Percentiles rank a stretch among this genome's conserved stretches.
Evolutionary conservation across 2,113 vertebrate species (phyloP).

Genomic region (Boleophthalmus pectinirostris): DNA sequence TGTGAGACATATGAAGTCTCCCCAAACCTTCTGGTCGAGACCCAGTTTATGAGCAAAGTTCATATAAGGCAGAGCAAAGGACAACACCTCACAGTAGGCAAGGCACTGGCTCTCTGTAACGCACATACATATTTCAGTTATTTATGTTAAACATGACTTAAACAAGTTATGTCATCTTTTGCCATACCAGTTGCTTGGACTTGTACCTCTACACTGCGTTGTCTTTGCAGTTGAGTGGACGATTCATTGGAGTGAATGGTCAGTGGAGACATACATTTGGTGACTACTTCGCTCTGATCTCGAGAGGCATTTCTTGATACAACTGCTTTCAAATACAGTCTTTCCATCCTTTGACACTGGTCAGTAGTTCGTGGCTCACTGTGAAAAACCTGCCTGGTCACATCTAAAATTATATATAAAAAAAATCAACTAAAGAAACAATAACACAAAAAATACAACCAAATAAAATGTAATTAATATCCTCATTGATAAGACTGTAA

Average conservation of each 20-base stretch:
- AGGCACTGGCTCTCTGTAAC: constrained; percentile 64
- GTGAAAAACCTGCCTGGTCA: neutral
- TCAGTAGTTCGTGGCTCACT: constrained; percentile 18
- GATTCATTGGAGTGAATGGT: constrained; percentile 6
- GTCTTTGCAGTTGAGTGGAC: constrained; percentile 17
- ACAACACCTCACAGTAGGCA: constrained; percentile 66
- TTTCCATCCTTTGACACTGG: neutral
- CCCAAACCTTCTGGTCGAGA: constrained; percentile 29
- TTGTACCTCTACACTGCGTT: constrained; percentile 36
- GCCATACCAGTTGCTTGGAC: constrained; percentile 63
- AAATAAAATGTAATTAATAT: neutral
- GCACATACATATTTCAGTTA: neutral
- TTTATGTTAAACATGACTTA: neutral
- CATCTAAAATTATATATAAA: constrained; percentile 21
- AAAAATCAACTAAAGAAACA: neutral
- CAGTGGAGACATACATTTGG: constrained; percentile 1
- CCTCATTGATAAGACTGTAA: neutral
- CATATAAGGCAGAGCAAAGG: constrained; percentile 52
- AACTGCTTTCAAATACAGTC: neutral
- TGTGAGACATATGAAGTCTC: constrained; percentile 66
- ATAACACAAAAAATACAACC: neutral
- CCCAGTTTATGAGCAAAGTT: constrained; percentile 56
- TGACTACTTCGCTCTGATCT: constrained; percentile 21
- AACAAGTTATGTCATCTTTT: too few relatives aligned
- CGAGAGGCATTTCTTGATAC: constrained; percentile 32